Base-by-base conservation (phyloP, 1,140 invertebrate species). In the Chironomus striatipennis region DNA sequence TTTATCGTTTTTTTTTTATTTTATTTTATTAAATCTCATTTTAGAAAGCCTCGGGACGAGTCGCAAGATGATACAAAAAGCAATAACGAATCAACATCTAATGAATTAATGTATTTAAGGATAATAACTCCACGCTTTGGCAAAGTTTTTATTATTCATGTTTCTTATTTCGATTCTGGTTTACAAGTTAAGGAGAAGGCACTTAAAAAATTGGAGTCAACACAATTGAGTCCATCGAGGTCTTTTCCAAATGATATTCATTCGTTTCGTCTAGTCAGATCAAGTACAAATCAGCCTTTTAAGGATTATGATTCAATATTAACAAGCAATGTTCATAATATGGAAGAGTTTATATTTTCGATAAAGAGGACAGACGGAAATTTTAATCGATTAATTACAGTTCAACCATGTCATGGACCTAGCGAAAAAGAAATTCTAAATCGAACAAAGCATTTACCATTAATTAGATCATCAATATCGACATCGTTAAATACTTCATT, bases 81-180 rank as follows among this genome's bases (percentile, higher is more conserved):
- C 65, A 20, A 10, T 70, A 17, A 70, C 2, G n/a, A 3, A 7
- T 10, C 17, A 21, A 70, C 17, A 18, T 20, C 65, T 6, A 70
- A 18, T 21, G 65, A 70, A 20, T 18, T 70, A 8, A 10, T 70
- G 9, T 10, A 70, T 7, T 70, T 70, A 70, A 70, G 18, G 18
- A 70, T 70, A 10, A 20, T 70, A 70, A 7, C 6, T 70, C 65
- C 65, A 70, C n/a, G 18, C 5, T 70, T 70, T 10, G n/a, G 65
- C 9, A 70, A 18, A 9, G 18, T 70, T 15, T n/a, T 57, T 12
- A 20, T 18, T 70, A 9, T 70, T 7, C 65, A 70, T 18, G 65
- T 70, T 7, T 70, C 65, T 18, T 70, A 70, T 70, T 70, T 70
- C 20, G 65, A 70, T 18, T 20, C 65, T 21, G n/a, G 65, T 21